Conservation (phyloP, 2,888 invertebrate species). For the Sinelater perroti region DNA sequence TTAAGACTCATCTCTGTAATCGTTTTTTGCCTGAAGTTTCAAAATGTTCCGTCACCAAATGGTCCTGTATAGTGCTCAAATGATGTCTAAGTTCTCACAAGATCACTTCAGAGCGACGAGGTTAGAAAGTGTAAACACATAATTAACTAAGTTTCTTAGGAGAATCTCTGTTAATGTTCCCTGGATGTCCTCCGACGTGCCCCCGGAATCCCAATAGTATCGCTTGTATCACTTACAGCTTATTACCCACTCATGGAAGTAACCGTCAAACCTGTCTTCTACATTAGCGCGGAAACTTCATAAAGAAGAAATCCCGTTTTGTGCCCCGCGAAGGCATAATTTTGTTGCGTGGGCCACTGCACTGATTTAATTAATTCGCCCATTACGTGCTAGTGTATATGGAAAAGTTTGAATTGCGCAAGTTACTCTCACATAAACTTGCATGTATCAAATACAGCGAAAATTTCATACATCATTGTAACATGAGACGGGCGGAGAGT, state of each 20-base stretch:
- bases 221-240: constrained; percentile 59
- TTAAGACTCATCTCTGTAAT: too few species aligned
- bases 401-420: too few species aligned
- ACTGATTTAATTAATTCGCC: constrained; percentile 1
- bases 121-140: constrained; percentile 52
- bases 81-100: constrained; percentile 6
- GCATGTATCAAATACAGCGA: too few species aligned
- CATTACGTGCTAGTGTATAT: too few species aligned
- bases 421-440: too few species aligned
- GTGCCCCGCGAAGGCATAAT: constrained; percentile 11
- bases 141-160: constrained; percentile 55
- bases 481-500: too few species aligned
- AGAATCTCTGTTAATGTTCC: constrained; percentile 52
- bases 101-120: constrained; percentile 40
- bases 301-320: constrained; percentile 11
- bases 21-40: too few species aligned
- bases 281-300: constrained; percentile 27
- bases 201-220: constrained; percentile 57
- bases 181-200: constrained; percentile 54
- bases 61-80: too few species aligned
- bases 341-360: constrained; percentile 1
- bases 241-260: constrained; percentile 43
- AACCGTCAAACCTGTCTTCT: constrained; percentile 30
- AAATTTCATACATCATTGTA: too few species aligned
- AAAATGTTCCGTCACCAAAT: too few species aligned